Percentiles rank a stretch among this genome's conserved stretches.
Evolutionary conservation across 2,797 vertebrate genomes (phyloP).

Genomic region (Lacerta agilis): DNA sequence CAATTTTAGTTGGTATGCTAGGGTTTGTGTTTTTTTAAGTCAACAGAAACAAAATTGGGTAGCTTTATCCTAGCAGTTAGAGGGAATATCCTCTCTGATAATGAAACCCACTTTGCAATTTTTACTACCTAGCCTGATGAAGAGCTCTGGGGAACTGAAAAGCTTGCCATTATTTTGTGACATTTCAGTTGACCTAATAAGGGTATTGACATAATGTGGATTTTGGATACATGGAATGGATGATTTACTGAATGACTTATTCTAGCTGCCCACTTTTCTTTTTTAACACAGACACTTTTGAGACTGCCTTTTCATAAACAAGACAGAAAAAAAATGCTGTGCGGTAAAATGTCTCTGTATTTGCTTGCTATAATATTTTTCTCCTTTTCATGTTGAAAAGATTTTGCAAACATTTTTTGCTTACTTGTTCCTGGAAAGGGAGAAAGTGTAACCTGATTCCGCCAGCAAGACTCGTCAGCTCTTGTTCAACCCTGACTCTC

Average conservation of each 20-base stretch:
- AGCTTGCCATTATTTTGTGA: no score
- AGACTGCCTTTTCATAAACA: background rate
- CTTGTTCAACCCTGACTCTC: background rate
- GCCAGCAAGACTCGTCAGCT: background rate
- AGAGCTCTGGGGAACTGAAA: no score
- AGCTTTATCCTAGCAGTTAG: no score
- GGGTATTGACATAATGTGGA: no score
- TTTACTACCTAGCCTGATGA: no score
- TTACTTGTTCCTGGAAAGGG: background rate
- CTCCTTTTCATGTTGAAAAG: background rate
- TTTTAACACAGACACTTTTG: background rate
- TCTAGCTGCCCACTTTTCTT: background rate
- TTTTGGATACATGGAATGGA: background rate
- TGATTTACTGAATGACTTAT: background rate
- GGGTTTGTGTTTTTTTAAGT: no score
- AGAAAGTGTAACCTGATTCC: background rate
- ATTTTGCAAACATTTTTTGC: background rate
- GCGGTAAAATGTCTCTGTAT: background rate
- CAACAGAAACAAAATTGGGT: no score
- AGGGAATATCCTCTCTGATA: no score
- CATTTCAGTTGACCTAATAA: no score
- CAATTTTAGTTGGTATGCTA: no score
- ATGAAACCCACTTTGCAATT: no score
- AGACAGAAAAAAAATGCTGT: background rate
- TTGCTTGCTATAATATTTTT: background rate